phyloP scores from a whole-genome alignment of 2,888 invertebrate genomes.

The Dorcus hopei region DNA sequence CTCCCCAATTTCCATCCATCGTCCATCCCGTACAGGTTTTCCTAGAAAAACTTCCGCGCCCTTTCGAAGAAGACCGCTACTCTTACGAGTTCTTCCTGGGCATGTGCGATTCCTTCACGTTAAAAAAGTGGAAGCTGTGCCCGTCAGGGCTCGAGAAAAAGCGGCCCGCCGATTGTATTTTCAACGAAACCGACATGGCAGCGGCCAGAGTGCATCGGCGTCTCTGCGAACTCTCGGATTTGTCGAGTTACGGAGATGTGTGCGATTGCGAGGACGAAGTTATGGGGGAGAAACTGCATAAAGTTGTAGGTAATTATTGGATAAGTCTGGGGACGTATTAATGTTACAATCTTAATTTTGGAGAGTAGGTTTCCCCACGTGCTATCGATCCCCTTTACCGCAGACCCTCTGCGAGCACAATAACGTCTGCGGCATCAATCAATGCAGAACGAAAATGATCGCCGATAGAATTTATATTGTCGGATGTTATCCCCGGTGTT shows the following conservation, averaged over 20 bases:
- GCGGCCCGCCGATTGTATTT: constrained; percentile 40
- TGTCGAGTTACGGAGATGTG: constrained; percentile 31
- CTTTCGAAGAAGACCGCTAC: constrained; percentile 22
- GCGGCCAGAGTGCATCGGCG: constrained; percentile 47
- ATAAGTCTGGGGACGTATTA: background rate
- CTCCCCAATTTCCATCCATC: background rate
- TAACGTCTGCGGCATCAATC: constrained; percentile 45
- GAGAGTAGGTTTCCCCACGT: constrained; percentile 48
- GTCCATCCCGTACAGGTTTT: constrained; percentile 35
- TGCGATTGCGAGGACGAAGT: constrained; percentile 39
- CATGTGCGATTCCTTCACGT: constrained; percentile 43
- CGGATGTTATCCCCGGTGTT: constrained; percentile 43
- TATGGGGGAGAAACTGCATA: constrained; percentile 38
- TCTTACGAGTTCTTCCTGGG: constrained; percentile 48
- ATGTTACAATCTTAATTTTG: constrained; percentile 8
- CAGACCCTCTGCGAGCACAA: constrained; percentile 44
- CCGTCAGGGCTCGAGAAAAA: constrained; percentile 37
- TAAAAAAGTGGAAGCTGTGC: constrained; percentile 48
- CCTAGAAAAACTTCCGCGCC: constrained; percentile 35
- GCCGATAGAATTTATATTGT: constrained; percentile 41
- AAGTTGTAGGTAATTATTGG: constrained; percentile 40
- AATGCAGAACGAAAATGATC: constrained; percentile 39
- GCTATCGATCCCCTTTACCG: constrained; percentile 45
- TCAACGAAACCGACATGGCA: constrained; percentile 38
- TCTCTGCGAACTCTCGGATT: constrained; percentile 48